A percentile compares a stretch with the other conserved stretches of the same genome.
These are phyloP conservation scores for Cordilura impudica DNA, from an alignment of 2,888 invertebrate species.

Conservation along the genomic window DNA sequence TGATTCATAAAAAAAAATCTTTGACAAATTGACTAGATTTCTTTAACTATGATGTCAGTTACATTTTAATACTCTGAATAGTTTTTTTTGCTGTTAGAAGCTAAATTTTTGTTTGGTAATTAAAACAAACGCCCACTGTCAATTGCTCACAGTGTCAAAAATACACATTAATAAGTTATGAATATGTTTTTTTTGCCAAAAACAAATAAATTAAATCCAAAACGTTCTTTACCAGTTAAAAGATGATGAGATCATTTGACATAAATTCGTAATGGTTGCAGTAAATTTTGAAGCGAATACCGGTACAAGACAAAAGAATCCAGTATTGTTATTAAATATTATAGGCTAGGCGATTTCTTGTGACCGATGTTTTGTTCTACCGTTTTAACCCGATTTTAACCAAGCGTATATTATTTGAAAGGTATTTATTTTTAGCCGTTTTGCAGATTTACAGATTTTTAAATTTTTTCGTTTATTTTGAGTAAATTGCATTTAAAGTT, in stretches of 20 bases:
- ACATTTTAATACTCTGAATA: neutral
- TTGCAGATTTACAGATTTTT: too few species aligned
- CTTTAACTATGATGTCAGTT: constrained; percentile 10
- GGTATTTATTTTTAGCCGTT: too few species aligned
- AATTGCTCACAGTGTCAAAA: constrained; percentile 19
- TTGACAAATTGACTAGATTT: neutral
- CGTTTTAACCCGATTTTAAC: too few species aligned
- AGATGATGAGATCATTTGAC: neutral
- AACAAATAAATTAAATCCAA: constrained; percentile 14
- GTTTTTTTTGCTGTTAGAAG: neutral
- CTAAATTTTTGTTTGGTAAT: neutral
- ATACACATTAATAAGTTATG: constrained; percentile 26
- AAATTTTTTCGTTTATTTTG: too few species aligned
- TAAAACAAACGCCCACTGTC: constrained; percentile 34
- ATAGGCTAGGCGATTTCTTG: too few species aligned
- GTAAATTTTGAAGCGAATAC: too few species aligned
- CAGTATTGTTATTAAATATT: too few species aligned
- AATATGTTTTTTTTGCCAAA: constrained; percentile 38
- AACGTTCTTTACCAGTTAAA: neutral
- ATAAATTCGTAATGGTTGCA: too few species aligned
- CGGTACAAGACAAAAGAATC: too few species aligned
- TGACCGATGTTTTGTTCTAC: too few species aligned
- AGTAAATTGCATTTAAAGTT: too few species aligned
- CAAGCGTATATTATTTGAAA: too few species aligned
- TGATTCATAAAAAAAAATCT: neutral